Conservation (phyloP, 1,140 invertebrate genomes). For the Trichomalopsis sarcophagae region DNA sequence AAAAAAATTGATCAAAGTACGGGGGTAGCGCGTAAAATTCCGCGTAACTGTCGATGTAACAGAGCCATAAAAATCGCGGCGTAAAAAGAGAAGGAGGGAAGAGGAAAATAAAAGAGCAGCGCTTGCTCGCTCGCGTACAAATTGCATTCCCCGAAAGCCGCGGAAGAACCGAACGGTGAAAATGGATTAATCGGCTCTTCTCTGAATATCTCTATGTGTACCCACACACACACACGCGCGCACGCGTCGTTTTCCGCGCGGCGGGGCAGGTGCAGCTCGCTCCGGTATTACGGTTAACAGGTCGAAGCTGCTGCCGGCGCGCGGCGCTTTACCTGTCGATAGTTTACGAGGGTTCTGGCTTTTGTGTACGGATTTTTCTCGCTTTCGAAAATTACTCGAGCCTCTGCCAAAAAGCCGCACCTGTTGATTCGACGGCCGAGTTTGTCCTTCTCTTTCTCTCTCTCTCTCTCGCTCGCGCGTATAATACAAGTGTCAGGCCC, state of each 20-base stretch:
- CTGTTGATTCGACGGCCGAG: constrained; percentile 40
- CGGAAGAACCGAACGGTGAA: constrained; percentile 30
- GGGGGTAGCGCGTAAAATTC: constrained; percentile 38
- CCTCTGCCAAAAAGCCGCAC: constrained; percentile 6
- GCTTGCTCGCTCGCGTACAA: constrained; percentile 9
- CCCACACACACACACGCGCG: too few relatives aligned
- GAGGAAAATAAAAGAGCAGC: constrained; percentile 4
- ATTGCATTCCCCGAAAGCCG: constrained; percentile 42
- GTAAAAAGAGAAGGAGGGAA: not conserved
- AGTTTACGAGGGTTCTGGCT: constrained; percentile 38
- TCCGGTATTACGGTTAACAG: constrained; percentile 28
- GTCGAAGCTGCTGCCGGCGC: not conserved
- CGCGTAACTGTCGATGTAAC: constrained; percentile 47
- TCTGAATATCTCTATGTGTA: not conserved
- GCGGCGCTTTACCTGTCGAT: constrained; percentile 47
- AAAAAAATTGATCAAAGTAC: constrained; percentile 46
- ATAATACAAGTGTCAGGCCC: constrained; percentile 1
- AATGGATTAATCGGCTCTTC: constrained; percentile 50
- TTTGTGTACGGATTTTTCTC: not conserved
- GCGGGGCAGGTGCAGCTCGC: constrained; percentile 33
- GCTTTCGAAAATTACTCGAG: constrained; percentile 32
- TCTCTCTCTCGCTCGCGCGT: not conserved
- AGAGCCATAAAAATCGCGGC: constrained; percentile 49
- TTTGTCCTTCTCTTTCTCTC: not conserved
- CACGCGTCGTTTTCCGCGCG: constrained; percentile 23